These are phyloP conservation scores for Prinia subflava DNA, from an alignment of 2,113 vertebrate genomes.

Conservation along the genomic window DNA sequence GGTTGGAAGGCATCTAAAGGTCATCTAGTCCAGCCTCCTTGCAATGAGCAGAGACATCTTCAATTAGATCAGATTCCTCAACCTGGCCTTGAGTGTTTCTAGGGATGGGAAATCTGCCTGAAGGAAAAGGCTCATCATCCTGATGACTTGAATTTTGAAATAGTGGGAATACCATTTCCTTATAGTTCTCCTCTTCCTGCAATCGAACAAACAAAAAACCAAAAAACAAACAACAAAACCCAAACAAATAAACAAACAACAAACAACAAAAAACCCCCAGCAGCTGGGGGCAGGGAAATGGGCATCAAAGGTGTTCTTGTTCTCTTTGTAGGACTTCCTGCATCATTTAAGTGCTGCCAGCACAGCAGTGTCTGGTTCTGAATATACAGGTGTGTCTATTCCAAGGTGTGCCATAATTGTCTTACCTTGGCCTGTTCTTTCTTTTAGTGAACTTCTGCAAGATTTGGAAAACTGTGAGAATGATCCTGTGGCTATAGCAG, in stretches of 20 bases:
- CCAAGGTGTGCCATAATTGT: background rate
- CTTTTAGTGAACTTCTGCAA: constrained; percentile 83
- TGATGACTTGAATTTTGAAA: background rate
- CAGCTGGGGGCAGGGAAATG: accelerated
- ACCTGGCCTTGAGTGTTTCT: background rate
- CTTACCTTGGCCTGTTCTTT: background rate
- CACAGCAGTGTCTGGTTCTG: background rate
- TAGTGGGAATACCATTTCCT: background rate
- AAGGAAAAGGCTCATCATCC: background rate
- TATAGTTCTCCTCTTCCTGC: background rate
- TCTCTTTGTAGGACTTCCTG: background rate
- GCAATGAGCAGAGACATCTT: background rate
- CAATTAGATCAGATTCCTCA: background rate
- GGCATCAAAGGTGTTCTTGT: background rate
- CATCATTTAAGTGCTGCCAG: background rate
- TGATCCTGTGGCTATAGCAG: constrained; percentile 87
- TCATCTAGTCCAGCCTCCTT: background rate
- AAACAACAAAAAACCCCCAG: background rate
- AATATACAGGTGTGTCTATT: background rate
- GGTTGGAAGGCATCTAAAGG: background rate
- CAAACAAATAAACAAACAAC: background rate
- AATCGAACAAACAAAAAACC: background rate
- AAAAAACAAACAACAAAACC: no score
- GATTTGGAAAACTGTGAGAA: constrained; percentile 88
- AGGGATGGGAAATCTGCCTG: background rate